Base-by-base conservation (phyloP, 1,140 invertebrate genomes). In the Physella acuta region DNA sequence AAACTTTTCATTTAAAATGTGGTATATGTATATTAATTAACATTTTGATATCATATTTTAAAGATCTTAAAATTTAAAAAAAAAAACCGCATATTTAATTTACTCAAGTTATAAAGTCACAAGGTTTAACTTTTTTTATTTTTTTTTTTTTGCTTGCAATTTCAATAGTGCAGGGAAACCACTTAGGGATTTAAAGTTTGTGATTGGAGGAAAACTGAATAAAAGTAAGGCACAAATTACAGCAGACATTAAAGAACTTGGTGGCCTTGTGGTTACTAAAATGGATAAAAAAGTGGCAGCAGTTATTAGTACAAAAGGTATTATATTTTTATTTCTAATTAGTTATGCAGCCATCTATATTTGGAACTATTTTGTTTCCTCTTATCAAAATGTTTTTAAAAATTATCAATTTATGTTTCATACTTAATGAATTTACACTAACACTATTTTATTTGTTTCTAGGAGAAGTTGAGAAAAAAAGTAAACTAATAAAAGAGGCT, bases 141-240 rank as follows among this genome's bases (percentile, higher is more conserved):
- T n/a, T n/a, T n/a, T n/a, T n/a, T n/a, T n/a, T n/a, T n/a, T n/a
- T n/a, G n/a, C n/a, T n/a, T n/a, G n/a, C n/a, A n/a, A 51, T 61
- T 62, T 51, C 0, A 26, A 11, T 14, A 24, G 53, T 55, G 24
- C 28, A 49, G 5, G 63, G 44, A 55, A 76, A 36, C 90, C 94
- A 11, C 82, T 97, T 33, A 90, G 91, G 76, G 89, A 92, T 71
- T 89, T 95, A 82, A 89, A 91, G 76, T 93, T 96, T 85, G 89
- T 91, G n/a, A 80, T 93, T 30, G 81, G 90, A 68, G 91, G 91
- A 2, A 88, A 88, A 71, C 84, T 88, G 33, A 2, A 83, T 83
- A 73, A 87, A 85, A 72, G 75, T 4, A 79, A 91, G 79, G 88
- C 89, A 1, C 85, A 88, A 2, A 64, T 94, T 0, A 93, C 91